Conservation (phyloP, 35 echinoderm and acorn worm species). For the Ophioderma brevispina region DNA sequence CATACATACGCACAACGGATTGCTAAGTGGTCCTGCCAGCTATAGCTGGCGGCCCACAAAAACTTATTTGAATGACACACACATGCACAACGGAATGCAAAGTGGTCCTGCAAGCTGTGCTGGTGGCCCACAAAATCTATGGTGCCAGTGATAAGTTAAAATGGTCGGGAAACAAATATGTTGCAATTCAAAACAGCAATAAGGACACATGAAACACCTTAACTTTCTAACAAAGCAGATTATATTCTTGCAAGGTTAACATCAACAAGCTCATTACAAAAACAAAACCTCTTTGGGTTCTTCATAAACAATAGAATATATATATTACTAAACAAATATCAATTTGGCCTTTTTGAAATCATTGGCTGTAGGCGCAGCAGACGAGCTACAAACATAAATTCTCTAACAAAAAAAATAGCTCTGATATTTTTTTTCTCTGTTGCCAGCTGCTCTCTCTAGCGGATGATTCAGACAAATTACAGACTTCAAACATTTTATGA, state of each 20-base stretch:
- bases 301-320: neutral
- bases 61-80: no score
- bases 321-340: constrained; percentile 9
- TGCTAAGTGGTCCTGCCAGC: no score
- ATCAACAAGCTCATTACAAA: constrained; percentile 10
- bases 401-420: constrained; percentile 1
- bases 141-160: no score
- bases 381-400: neutral
- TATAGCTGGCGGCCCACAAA: no score
- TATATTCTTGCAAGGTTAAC: constrained; percentile 14
- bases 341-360: neutral
- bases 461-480: neutral
- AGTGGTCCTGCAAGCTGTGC: no score
- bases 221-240: constrained; percentile 5
- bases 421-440: neutral
- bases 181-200: no score
- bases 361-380: constrained; percentile 1
- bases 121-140: no score
- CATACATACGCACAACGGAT: no score
- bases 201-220: neutral
- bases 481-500: no score
- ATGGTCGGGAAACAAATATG: no score
- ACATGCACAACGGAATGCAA: no score
- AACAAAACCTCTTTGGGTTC: neutral
- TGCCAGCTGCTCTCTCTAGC: neutral